Percentiles rank a stretch among this genome's conserved stretches.
Evolutionary conservation across 2,888 invertebrate species (phyloP).

Genomic region (Trachelus troglodyta): DNA sequence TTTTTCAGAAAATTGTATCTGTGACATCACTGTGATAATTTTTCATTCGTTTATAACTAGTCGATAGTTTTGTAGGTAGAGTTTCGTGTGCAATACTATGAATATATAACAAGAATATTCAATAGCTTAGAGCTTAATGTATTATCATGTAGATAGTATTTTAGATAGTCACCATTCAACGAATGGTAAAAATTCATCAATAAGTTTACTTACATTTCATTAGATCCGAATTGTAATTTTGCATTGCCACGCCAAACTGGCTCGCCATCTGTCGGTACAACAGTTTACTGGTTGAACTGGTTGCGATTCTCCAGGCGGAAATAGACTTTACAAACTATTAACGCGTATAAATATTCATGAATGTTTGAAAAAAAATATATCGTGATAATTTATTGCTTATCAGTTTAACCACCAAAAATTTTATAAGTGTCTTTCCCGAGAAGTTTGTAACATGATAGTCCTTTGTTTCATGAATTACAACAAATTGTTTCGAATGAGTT

Average conservation of each 20-base stretch:
- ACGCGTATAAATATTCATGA: not conserved
- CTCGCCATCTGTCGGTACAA: not conserved
- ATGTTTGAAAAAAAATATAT: not conserved
- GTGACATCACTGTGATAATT: not conserved
- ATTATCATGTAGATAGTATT: not conserved
- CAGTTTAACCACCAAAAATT: not conserved
- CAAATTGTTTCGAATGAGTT: not conserved
- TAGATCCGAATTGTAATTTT: conserved; percentile 45
- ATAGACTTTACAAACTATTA: not conserved
- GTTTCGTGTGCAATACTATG: not conserved
- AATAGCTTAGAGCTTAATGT: not conserved
- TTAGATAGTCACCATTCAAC: not conserved
- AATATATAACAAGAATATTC: not conserved
- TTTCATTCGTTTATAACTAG: not conserved
- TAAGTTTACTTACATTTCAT: conserved; percentile 41
- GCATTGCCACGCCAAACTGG: conserved; percentile 38
- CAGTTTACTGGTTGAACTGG: not conserved
- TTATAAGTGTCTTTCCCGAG: not conserved
- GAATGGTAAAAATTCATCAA: not conserved
- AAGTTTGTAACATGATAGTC: not conserved
- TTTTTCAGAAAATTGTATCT: not conserved
- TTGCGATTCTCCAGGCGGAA: not conserved
- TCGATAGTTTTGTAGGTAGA: not conserved
- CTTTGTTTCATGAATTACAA: not conserved
- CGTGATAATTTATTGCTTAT: not conserved